Evolutionary conservation across 2,113 vertebrate species (phyloP).

Genomic region (Chrysemys picta): DNA sequence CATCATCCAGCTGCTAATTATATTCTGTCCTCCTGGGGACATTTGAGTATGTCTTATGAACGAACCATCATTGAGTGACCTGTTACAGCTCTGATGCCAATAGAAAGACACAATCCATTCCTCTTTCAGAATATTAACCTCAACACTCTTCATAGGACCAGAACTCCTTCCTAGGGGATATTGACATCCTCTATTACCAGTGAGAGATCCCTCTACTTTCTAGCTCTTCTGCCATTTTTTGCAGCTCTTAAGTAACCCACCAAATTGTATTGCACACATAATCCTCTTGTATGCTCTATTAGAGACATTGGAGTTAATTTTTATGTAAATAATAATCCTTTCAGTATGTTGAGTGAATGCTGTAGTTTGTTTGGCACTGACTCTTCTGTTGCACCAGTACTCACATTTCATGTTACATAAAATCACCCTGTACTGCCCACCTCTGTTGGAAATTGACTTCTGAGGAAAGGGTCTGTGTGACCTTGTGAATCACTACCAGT

Average conservation of each 20-base stretch:
- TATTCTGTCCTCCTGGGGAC: background rate
- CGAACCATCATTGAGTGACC: background rate
- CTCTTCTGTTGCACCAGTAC: background rate
- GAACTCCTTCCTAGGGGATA: too few relatives aligned
- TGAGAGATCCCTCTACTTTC: background rate
- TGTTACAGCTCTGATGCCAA: background rate
- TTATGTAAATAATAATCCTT: background rate
- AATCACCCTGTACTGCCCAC: background rate
- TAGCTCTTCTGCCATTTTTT: background rate
- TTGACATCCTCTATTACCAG: background rate
- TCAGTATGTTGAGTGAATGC: background rate
- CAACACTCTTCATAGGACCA: background rate
- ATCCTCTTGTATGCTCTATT: background rate
- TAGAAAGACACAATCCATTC: background rate
- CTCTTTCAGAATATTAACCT: background rate
- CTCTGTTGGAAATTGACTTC: background rate
- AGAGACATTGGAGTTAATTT: background rate
- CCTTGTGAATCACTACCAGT: background rate
- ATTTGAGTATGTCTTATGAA: background rate
- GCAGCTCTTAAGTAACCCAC: background rate
- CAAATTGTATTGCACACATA: background rate
- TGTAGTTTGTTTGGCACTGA: background rate
- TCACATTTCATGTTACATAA: background rate
- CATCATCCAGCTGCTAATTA: background rate
- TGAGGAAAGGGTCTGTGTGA: background rate